Conservation (phyloP, 2,797 vertebrate genomes). For the Galaxias olidus region DNA sequence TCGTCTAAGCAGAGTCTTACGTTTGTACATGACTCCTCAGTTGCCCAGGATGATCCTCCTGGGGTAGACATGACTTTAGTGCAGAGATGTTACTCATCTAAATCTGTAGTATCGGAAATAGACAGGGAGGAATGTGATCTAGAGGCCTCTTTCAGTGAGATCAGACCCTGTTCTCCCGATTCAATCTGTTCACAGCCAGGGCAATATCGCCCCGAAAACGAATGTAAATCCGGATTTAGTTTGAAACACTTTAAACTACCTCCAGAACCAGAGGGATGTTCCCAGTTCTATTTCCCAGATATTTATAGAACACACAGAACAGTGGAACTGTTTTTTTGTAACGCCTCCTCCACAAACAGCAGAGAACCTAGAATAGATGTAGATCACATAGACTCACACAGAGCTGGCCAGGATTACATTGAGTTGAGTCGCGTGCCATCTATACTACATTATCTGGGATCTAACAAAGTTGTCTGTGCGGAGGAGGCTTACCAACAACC, state of each 20-base stretch:
- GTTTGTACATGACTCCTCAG: neutral
- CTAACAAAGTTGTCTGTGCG: slow-evolving; percentile 40
- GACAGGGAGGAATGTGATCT: neutral
- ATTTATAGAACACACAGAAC: slow-evolving; percentile 8
- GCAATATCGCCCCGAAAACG: neutral
- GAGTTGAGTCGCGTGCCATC: slow-evolving; percentile 59
- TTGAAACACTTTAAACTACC: neutral
- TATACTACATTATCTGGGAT: slow-evolving; percentile 25
- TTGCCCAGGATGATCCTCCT: neutral
- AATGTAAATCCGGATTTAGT: neutral
- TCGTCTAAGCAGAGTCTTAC: slow-evolving; percentile 4
- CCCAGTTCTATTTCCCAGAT: neutral
- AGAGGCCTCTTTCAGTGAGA: neutral
- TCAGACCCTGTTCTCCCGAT: neutral
- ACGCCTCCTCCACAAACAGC: slow-evolving; percentile 10
- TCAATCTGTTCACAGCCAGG: neutral
- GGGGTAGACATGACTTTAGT: neutral
- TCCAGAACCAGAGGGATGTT: neutral
- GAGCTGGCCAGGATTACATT: neutral
- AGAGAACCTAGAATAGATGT: slow-evolving; percentile 18
- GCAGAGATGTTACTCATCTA: slow-evolving; percentile 1
- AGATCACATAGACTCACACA: slow-evolving; percentile 11
- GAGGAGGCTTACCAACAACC: slow-evolving; percentile 35
- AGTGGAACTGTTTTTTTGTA: slow-evolving; percentile 23
- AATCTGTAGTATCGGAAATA: slow-evolving; percentile 6